Conservation (phyloP, 2,113 vertebrate genomes). For the Aptenodytes forsteri region DNA sequence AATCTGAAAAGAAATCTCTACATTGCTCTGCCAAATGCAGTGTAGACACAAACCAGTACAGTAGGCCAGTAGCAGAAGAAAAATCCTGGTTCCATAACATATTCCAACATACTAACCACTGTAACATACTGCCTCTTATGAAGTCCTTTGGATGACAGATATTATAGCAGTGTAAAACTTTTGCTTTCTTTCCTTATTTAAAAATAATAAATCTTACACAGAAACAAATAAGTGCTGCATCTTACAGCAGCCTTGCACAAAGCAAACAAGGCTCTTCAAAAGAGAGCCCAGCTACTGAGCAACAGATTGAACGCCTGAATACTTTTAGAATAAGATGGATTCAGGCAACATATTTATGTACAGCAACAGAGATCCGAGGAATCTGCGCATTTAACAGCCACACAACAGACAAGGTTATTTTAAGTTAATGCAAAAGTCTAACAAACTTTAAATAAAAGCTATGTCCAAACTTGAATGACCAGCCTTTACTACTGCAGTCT, state of each 20-base stretch:
- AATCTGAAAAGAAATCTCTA: neutral
- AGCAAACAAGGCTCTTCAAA: neutral
- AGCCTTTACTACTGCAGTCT: neutral
- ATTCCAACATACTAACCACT: neutral
- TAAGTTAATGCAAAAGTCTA: neutral
- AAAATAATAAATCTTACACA: neutral
- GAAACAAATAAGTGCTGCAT: neutral
- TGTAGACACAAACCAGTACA: accelerated
- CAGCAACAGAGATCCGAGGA: neutral
- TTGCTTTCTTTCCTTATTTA: neutral
- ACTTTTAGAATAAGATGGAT: neutral
- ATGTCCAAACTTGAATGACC: neutral
- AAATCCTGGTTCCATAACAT: neutral
- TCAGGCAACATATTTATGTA: neutral
- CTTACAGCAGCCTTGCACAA: neutral
- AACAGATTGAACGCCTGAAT: neutral
- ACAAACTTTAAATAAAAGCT: neutral
- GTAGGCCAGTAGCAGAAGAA: neutral
- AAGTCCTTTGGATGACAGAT: neutral
- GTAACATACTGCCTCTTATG: neutral
- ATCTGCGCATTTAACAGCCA: neutral
- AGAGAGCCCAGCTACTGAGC: neutral
- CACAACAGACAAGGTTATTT: neutral
- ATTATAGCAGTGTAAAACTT: neutral
- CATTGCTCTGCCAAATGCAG: neutral